Base-by-base conservation (phyloP, 2,113 vertebrate genomes). In the Pluvianellus socialis region DNA sequence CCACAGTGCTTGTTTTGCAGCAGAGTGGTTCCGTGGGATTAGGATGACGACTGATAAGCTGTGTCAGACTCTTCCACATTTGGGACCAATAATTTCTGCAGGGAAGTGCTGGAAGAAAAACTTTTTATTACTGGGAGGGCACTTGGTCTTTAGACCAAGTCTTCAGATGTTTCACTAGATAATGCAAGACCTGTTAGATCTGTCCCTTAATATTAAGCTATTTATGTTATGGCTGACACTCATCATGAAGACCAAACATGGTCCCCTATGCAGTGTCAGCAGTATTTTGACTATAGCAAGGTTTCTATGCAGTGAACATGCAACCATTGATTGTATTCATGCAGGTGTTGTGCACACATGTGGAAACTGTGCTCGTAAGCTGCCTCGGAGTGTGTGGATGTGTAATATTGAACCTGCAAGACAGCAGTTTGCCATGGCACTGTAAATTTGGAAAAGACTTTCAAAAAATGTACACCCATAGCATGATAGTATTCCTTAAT, bases 171-270 rank as follows among this genome's bases (percentile, higher is more conserved):
- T 92, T 59, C 26, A 21, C 9, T 65, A 26, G 23, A 14, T 18
- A 61, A 9, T 18, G 4, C 12, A 14, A 66, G 56, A 28, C 28
- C 22, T 71, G 6, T 45, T 80, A 2, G 6, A 14, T 53, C 33
- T 40, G 9, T 7, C 40, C 9, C 11, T 10, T 52, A n/a, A 11
- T 21, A 20, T 33, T 9, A 47, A 53, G 23, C 12, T 35, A 10
- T 26, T 10, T 45, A 14, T 32, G 22, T 10, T 74, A 4, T 15
- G 50, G 85, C 13, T 74, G 58, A 4, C 3, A 3, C 9, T 62
- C 13, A 12, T 42, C 15, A 8, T 16, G 28, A n/a, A 42, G n/a
- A 26, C 7, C n/a, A 16, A 1, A 0, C 0, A 0, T 3, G 7
- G 12, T 21, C 9, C 23, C 9, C 59, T 24, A 9, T 5, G 13